phyloP scores from a whole-genome alignment of 2,113 vertebrate species.

The Polypterus bichir region DNA sequence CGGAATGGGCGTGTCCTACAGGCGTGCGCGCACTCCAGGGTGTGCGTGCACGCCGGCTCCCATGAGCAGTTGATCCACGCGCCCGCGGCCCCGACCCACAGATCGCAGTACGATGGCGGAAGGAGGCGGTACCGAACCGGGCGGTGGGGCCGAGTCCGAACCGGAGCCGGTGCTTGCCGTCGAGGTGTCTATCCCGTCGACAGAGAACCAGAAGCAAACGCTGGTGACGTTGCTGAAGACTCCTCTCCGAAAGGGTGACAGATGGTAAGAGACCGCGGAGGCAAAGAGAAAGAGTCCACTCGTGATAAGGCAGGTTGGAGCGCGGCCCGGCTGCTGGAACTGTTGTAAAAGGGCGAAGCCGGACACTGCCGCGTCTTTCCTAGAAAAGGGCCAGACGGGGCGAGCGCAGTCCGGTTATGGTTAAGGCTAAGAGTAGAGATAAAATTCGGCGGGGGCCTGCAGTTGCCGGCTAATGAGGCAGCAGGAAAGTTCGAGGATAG shows the following conservation, averaged over 20 bases:
- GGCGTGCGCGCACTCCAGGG: neutral
- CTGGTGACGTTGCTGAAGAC: conserved; percentile 56
- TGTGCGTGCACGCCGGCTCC: conserved; percentile 16
- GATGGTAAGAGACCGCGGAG: conserved; percentile 42
- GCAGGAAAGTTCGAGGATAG: neutral
- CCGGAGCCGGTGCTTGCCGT: conserved; percentile 45
- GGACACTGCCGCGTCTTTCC: too few relatives aligned
- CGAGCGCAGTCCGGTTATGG: neutral
- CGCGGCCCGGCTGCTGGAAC: too few relatives aligned
- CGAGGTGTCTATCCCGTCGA: conserved; percentile 44
- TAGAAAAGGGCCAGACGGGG: neutral
- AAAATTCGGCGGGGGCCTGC: neutral
- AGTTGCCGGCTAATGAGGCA: neutral
- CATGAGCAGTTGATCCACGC: conserved; percentile 23
- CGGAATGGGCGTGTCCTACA: too few relatives aligned
- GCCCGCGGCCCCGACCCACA: conserved; percentile 41
- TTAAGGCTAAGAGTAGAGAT: neutral
- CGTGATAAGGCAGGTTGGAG: too few relatives aligned
- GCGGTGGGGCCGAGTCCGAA: conserved; percentile 51
- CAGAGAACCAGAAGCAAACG: conserved; percentile 54
- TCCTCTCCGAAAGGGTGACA: conserved; percentile 51
- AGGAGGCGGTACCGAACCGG: conserved; percentile 65
- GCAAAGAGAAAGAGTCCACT: neutral
- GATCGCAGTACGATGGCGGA: conserved; percentile 55
- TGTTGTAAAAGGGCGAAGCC: too few relatives aligned